Evolutionary conservation across 2,888 invertebrate species (phyloP).

Genomic region (Pterostichus niger): DNA sequence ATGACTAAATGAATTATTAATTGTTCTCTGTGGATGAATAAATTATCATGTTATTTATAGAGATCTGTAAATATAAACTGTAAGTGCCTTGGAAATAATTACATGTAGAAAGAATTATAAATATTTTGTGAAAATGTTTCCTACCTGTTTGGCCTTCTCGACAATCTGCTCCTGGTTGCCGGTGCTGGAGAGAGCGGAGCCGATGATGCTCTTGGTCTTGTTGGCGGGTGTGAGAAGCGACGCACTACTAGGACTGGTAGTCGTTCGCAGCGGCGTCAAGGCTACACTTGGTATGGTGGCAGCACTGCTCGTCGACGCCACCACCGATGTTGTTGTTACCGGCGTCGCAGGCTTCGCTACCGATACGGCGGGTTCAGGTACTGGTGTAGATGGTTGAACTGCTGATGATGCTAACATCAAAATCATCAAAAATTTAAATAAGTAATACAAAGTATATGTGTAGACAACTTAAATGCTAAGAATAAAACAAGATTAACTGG

Average conservation of each 20-base stretch:
- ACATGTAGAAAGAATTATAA: too few relatives aligned
- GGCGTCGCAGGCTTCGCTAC: slow-evolving; percentile 11
- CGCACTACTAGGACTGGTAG: background rate
- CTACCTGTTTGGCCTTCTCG: slow-evolving; percentile 89
- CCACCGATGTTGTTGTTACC: background rate
- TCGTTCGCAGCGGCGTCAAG: slow-evolving; percentile 54
- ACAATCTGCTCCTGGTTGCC: slow-evolving; percentile 87
- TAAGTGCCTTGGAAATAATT: too few relatives aligned
- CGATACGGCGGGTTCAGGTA: slow-evolving; percentile 54
- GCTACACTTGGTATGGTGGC: slow-evolving; percentile 67
- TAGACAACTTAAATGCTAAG: slow-evolving; percentile 27
- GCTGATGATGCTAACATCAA: slow-evolving; percentile 67
- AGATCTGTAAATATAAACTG: too few relatives aligned
- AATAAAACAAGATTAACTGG: slow-evolving; percentile 9
- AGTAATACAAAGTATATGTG: slow-evolving; percentile 64
- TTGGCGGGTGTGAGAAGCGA: slow-evolving; percentile 39
- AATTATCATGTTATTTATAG: too few relatives aligned
- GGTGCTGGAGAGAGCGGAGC: slow-evolving; percentile 73
- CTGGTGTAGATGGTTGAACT: slow-evolving; percentile 63
- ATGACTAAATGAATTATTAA: too few relatives aligned
- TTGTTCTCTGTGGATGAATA: too few relatives aligned
- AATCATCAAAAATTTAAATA: too few relatives aligned
- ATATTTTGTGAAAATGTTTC: too few relatives aligned
- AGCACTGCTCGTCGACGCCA: slow-evolving; percentile 9
- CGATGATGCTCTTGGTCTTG: slow-evolving; percentile 69